These are phyloP conservation scores for Varecia variegata DNA, from an alignment of 2,797 vertebrate species.

Conservation along the genomic window DNA sequence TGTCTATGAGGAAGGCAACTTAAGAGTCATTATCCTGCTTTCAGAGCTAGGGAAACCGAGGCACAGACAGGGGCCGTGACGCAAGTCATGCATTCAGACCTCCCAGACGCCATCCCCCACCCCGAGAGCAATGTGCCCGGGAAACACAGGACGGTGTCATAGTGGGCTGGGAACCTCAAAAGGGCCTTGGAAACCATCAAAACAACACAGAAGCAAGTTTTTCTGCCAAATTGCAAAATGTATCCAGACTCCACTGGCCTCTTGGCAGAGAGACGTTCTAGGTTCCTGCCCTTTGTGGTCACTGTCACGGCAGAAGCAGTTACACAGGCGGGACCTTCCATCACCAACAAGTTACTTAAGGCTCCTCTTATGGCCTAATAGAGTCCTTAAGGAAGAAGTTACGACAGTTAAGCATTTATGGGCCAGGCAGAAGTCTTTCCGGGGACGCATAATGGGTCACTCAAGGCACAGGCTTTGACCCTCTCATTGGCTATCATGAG, in stretches of 20 bases:
- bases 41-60: background rate
- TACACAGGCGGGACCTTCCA: background rate
- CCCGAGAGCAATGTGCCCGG: accelerated
- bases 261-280: accelerated
- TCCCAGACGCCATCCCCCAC: no score
- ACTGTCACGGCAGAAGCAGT: accelerated
- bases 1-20: background rate
- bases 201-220: background rate
- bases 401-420: constrained; percentile 26
- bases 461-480: background rate
- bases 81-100: accelerated
- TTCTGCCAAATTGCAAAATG: background rate
- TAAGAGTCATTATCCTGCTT: background rate
- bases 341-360: background rate
- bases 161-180: no score
- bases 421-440: constrained; percentile 1
- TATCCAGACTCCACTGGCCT: background rate
- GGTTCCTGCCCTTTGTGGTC: accelerated
- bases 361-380: background rate
- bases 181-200: accelerated
- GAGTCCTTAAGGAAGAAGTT: constrained; percentile 4
- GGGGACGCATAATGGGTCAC: background rate
- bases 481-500: background rate
- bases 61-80: background rate
- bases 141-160: accelerated